Base-by-base conservation (phyloP, 2,888 invertebrate genomes). In the Lithosia quadra region DNA sequence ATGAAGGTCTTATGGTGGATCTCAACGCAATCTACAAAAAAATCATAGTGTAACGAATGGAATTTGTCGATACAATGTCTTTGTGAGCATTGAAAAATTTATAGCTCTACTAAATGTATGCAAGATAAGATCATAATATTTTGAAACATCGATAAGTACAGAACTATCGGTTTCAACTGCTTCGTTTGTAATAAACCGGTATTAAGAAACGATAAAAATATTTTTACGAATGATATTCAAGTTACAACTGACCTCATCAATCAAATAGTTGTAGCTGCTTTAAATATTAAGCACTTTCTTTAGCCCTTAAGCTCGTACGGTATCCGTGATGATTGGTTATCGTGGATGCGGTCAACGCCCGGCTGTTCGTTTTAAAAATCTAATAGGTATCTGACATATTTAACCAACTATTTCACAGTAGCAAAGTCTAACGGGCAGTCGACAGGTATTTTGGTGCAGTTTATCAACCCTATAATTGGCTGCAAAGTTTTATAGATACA, bases 21-120 rank as follows among this genome's bases (percentile, higher is more conserved):
- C 61, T 63, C 66, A 80, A 74, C 71, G 68, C 69, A 76, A 57
- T 68, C 67, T 68, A 62, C 53, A 56, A 68, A 68, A 69, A 77
- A 43, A n/a, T 68, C 65, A 79, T 77, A 79, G 79, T 66, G 71
- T 75, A 78, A 77, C 66, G 57, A 68, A 63, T 67, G 74, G 72
- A 76, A 72, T 74, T 36, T 69, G 73, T 69, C 75, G 77, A 82
- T 76, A 74, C 65, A 67, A 49, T 73, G 77, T 60, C 21, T 72
- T 77, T 61, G 71, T 73, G 65, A 68, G 58, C 43, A 71, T 60
- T 81, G 76, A 75, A 81, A 77, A 81, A 77, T 79, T 78, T 69
- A 82, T 72, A 66, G 68, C 63, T 64, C 13, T 67, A 39, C 67
- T 65, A 73, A 74, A 77, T 53, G 67, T 79, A 75, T 69, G 69